A percentile compares a stretch with the other conserved stretches of the same genome.
These are phyloP conservation scores for Erythrocercus mccallii DNA, from an alignment of 2,113 vertebrate genomes.

Conservation along the genomic window DNA sequence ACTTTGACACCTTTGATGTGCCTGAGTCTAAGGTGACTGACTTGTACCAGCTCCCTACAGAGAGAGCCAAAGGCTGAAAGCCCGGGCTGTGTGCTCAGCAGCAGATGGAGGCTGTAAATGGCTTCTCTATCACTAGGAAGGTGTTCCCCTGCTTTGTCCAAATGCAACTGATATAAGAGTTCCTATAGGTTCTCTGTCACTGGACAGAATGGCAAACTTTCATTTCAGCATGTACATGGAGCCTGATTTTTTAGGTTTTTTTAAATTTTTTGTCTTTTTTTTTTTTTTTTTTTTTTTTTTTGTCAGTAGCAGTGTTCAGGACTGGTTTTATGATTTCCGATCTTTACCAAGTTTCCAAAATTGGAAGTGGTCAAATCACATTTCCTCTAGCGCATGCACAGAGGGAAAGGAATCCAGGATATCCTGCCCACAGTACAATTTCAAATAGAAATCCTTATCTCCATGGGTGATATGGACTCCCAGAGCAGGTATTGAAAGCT, in stretches of 20 bases:
- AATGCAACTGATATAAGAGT: background rate
- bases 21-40: background rate
- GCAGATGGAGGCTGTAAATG: background rate
- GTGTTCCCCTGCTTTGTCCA: background rate
- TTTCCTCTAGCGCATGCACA: background rate
- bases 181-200: background rate
- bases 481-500: background rate
- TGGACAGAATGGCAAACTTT: background rate
- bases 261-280: background rate
- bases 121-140: background rate
- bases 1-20: background rate
- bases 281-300: background rate
- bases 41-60: background rate
- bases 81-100: background rate
- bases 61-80: background rate
- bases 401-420: background rate
- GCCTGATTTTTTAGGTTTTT: background rate
- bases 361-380: background rate
- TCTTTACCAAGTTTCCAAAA: background rate
- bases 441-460: background rate
- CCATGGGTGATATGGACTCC: background rate
- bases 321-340: background rate
- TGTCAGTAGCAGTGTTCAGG: background rate
- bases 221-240: background rate
- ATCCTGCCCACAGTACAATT: accelerated